These are phyloP conservation scores for Hydropotes inermis DNA, from an alignment of 2,113 vertebrate species.

Conservation along the genomic window DNA sequence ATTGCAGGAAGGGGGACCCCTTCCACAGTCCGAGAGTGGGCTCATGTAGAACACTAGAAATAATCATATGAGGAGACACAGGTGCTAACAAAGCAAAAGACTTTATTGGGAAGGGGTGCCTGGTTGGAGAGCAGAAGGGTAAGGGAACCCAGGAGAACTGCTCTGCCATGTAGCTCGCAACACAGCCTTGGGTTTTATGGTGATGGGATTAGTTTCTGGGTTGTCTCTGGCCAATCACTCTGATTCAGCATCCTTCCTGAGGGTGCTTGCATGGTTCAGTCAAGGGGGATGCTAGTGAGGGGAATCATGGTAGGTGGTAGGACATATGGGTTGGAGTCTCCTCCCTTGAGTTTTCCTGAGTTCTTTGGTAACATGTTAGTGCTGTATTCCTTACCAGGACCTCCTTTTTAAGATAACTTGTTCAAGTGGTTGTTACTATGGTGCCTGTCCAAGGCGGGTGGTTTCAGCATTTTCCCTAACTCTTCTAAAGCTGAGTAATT, in stretches of 20 bases:
- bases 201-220: neutral
- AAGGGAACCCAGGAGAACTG: neutral
- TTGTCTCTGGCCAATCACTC: neutral
- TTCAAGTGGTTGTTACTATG: neutral
- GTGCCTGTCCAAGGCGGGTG: neutral
- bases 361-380: neutral
- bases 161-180: neutral
- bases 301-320: neutral
- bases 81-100: neutral
- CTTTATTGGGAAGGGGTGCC: neutral
- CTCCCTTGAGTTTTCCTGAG: neutral
- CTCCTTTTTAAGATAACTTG: neutral
- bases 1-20: neutral
- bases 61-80: neutral
- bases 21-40: accelerated
- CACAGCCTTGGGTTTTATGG: neutral
- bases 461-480: neutral
- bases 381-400: neutral
- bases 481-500: neutral
- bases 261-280: accelerated
- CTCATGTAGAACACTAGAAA: neutral
- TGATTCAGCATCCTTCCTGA: neutral
- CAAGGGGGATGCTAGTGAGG: neutral
- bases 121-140: neutral
- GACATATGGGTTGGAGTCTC: neutral